Conservation (phyloP, 2,113 vertebrate genomes). For the Microtus pennsylvanicus region DNA sequence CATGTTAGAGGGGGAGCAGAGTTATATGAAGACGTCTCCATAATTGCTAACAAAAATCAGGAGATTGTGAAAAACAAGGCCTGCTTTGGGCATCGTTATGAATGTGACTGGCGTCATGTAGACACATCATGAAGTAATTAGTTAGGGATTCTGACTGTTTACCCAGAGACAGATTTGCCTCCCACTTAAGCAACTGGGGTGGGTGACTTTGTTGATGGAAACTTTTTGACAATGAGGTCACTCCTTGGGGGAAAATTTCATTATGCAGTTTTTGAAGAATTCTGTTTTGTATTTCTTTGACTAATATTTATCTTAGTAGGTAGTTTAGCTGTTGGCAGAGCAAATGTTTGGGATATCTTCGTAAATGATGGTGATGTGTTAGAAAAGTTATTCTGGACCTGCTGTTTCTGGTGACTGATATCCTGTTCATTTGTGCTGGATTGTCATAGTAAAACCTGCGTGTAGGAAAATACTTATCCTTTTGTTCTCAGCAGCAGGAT, state of each 20-base stretch:
- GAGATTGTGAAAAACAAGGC: background rate
- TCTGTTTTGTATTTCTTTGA: constrained; percentile 9
- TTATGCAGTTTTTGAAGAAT: constrained; percentile 24
- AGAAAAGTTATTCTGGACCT: background rate
- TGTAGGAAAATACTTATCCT: background rate
- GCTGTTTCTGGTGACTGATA: constrained; percentile 8
- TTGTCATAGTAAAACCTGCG: background rate
- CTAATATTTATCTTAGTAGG: constrained; percentile 36
- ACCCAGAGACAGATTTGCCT: background rate
- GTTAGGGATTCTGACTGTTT: background rate
- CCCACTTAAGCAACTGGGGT: background rate
- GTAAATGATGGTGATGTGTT: background rate
- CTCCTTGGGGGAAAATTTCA: background rate
- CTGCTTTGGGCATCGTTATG: background rate
- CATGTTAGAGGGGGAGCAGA: background rate
- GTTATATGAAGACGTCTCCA: background rate
- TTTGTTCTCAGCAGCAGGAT: background rate
- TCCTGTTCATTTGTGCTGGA: background rate
- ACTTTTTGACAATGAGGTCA: background rate
- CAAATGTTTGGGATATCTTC: background rate
- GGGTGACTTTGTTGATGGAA: constrained; percentile 8
- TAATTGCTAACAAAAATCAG: background rate
- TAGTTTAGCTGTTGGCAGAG: background rate
- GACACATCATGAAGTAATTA: background rate
- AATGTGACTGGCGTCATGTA: background rate